Base-by-base conservation (phyloP, 1,140 invertebrate species). In the Sinella curviseta region DNA sequence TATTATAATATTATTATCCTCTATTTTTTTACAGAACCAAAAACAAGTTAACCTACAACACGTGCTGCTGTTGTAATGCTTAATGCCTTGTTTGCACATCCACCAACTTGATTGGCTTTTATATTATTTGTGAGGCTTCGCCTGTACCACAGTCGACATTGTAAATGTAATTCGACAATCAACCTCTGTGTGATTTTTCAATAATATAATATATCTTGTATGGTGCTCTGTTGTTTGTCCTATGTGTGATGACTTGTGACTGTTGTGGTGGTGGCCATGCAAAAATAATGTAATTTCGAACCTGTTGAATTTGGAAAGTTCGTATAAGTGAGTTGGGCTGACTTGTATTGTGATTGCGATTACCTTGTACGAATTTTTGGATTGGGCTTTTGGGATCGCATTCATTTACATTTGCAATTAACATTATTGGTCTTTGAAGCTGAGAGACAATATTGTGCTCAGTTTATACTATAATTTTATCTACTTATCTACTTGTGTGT, bases 301-400 rank as follows among this genome's bases (percentile, higher is more conserved):
- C 57, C 24, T 60, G 57, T 17, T 60, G 57, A 26, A 60, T 60
- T 60, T 60, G 57, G 57, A 60, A 60, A 60, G 57, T 60, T 60
- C 12, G 24, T 48, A 12, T 20, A 48, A 20, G 39, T 48, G 39
- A 48, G 8, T 48, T 48, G 39, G 8, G 39, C 8, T 48, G 20
- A 8, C 39, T 48, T 26, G 39, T 8, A 4, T 60, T 60, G 57
- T 60, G 14, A 26, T 60, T 60, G 57, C 57, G 57, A 17, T 60
- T 60, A 60, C 57, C 57, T 60, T 60, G 57, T 60, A 60, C 57
- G 57, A 60, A 26, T 60, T 60, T 60, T 60, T 60, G 4, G 8
- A 26, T 26, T 60, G 8, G 12, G 24, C 24, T 60, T n/a, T n/a
- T 3, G 12, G 57, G 24, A n/a, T 60, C 12, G 57, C 57, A 17